Percentiles rank a stretch among this genome's conserved stretches.
phyloP scores from a whole-genome alignment of 2,888 invertebrate genomes.

The Drosophila anomelani region DNA sequence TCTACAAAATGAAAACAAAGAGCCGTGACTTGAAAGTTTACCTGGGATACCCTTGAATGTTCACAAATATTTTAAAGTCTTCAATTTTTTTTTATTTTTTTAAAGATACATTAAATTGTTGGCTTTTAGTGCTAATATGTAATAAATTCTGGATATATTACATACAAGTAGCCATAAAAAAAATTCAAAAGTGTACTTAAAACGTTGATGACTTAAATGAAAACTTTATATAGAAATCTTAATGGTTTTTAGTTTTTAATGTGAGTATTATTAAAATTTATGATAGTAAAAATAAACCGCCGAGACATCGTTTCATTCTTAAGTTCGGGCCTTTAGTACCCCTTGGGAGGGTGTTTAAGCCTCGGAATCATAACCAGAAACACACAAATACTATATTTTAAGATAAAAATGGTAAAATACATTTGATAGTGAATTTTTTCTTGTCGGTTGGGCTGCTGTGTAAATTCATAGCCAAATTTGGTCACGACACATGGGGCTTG shows the following conservation, averaged over 20 bases:
- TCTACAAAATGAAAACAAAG: slow-evolving; percentile 40
- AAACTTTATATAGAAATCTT: not conserved
- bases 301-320: not conserved
- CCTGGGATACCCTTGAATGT: slow-evolving; percentile 31
- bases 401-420: slow-evolving; percentile 35
- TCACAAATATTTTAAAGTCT: not conserved
- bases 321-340: not conserved
- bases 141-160: not conserved
- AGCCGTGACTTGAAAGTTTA: slow-evolving; percentile 23
- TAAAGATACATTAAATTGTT: not conserved
- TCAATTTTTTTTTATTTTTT: not conserved
- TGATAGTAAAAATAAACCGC: not conserved
- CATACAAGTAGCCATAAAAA: not conserved
- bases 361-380: slow-evolving; percentile 19
- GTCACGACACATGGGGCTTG: slow-evolving; percentile 57
- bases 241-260: not conserved
- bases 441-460: slow-evolving; percentile 36
- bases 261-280: too few species aligned
- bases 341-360: not conserved
- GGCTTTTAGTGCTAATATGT: not conserved
- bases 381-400: slow-evolving; percentile 30
- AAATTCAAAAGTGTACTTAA: not conserved
- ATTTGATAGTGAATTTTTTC: slow-evolving; percentile 68
- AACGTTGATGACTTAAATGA: not conserved
- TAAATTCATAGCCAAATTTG: slow-evolving; percentile 58